phyloP scores from a whole-genome alignment of 2,888 invertebrate genomes.

The Trissolcus brochymenae region DNA sequence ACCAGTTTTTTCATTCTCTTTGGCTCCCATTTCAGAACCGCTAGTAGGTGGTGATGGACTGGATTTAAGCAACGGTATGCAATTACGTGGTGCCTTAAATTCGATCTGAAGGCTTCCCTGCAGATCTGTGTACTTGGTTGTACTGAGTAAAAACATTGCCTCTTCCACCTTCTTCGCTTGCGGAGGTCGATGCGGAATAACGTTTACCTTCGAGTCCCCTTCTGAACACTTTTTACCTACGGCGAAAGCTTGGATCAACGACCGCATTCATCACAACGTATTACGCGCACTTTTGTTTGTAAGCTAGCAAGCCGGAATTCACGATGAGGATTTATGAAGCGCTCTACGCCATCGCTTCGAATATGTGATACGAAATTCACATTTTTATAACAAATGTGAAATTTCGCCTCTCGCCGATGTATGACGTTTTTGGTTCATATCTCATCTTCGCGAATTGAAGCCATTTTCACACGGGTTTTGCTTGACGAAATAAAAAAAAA shows the following conservation, averaged over 20 bases:
- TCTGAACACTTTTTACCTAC: slow-evolving; percentile 60
- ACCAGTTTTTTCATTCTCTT: slow-evolving; percentile 27
- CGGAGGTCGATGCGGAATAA: slow-evolving; percentile 60
- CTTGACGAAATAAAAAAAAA: background rate
- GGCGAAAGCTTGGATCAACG: slow-evolving; percentile 34
- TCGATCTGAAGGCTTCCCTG: slow-evolving; percentile 66
- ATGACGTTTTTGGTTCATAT: background rate
- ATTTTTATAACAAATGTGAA: slow-evolving; percentile 42
- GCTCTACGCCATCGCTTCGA: slow-evolving; percentile 20
- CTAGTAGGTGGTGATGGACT: slow-evolving; percentile 60
- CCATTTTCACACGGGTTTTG: background rate
- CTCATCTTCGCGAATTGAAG: background rate
- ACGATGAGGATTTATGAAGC: slow-evolving; percentile 49
- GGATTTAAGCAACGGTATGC: slow-evolving; percentile 62
- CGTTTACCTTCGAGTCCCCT: slow-evolving; percentile 63
- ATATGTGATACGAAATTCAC: slow-evolving; percentile 42
- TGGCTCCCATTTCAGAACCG: slow-evolving; percentile 45
- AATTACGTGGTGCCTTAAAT: slow-evolving; percentile 68
- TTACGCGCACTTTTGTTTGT: slow-evolving; percentile 53
- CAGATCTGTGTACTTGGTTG: slow-evolving; percentile 59
- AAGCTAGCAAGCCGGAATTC: slow-evolving; percentile 36
- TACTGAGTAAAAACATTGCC: slow-evolving; percentile 62
- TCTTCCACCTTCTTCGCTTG: slow-evolving; percentile 63
- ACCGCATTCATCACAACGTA: slow-evolving; percentile 53
- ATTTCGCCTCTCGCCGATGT: slow-evolving; percentile 1